phyloP scores from a whole-genome alignment of 2,797 vertebrate genomes.

The Helicolenus hilgendorfi region DNA sequence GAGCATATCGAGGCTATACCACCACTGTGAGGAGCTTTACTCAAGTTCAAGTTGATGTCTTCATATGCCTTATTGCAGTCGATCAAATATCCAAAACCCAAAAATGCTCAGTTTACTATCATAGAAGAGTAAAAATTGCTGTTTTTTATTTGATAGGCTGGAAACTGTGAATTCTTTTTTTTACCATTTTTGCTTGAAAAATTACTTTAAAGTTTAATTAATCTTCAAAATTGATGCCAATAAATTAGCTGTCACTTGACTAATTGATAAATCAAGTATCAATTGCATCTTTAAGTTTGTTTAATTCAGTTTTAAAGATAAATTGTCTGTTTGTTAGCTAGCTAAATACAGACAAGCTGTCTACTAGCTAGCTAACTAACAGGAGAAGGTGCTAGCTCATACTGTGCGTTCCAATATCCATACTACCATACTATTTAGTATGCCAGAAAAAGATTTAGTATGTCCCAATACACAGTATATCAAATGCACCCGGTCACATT shows the following conservation, averaged over 20 bases:
- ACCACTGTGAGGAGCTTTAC: background rate
- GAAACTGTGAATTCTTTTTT: background rate
- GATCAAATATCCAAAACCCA: too few relatives aligned
- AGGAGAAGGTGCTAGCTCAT: background rate
- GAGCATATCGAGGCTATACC: background rate
- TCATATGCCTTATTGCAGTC: background rate
- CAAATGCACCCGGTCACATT: too few relatives aligned
- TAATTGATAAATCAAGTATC: background rate
- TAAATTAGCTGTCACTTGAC: background rate
- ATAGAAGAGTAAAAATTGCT: background rate
- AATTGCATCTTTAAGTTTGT: background rate
- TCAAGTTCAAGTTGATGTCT: background rate
- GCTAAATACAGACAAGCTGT: background rate
- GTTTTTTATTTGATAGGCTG: background rate
- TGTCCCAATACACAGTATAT: too few relatives aligned
- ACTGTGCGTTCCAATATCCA: too few relatives aligned
- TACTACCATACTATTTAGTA: too few relatives aligned
- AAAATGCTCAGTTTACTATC: background rate
- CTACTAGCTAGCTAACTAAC: background rate
- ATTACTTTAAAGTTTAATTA: background rate
- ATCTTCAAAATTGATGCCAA: background rate
- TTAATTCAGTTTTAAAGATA: background rate
- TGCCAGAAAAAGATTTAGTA: too few relatives aligned
- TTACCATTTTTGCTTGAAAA: background rate
- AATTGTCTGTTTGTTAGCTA: background rate